Evolutionary conservation across 2,888 invertebrate species (phyloP).

Genomic region (Lapara coniferarum): DNA sequence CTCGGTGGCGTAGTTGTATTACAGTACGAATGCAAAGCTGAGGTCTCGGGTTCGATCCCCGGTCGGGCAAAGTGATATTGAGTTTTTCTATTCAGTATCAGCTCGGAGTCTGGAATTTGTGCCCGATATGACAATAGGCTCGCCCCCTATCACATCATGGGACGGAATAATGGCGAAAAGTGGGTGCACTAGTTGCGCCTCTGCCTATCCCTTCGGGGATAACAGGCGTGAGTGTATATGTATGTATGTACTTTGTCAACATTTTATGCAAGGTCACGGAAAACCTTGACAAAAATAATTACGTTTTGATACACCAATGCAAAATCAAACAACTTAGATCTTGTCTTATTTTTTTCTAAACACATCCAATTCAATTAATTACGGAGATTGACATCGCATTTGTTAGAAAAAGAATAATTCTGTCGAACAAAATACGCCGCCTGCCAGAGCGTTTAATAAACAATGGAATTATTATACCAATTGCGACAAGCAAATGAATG

Average conservation of each 20-base stretch:
- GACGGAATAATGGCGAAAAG: no score
- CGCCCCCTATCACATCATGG: no score
- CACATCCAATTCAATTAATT: neutral
- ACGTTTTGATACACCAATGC: neutral
- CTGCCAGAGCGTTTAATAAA: neutral
- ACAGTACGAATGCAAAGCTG: no score
- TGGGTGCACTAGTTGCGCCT: no score
- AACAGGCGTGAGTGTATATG: no score
- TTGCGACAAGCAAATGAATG: neutral
- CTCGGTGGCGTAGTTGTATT: no score
- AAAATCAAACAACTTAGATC: neutral
- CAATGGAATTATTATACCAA: neutral
- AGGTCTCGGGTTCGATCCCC: no score
- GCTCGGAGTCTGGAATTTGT: no score
- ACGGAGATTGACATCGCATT: neutral
- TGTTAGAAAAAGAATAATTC: constrained; percentile 3
- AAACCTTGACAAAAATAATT: neutral
- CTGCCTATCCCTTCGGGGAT: no score
- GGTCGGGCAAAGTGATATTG: no score
- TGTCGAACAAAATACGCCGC: neutral
- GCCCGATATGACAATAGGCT: no score
- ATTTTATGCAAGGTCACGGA: neutral
- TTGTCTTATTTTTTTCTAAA: neutral
- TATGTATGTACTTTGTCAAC: neutral
- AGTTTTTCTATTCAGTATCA: no score